These are phyloP conservation scores for Pangasius macronema DNA, from an alignment of 2,797 vertebrate genomes.

Conservation along the genomic window DNA sequence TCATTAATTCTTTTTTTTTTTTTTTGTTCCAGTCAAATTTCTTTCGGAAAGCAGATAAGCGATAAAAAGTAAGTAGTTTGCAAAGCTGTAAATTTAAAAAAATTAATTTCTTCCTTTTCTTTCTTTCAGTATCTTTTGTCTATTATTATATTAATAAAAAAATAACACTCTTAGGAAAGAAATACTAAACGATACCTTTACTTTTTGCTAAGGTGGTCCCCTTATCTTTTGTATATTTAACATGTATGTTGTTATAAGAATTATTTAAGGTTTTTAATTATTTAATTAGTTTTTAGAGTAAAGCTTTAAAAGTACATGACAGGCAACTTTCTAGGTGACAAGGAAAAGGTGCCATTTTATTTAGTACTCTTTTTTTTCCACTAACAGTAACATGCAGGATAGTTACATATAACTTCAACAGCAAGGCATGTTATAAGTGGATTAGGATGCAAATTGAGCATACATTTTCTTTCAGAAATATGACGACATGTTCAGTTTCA, in stretches of 20 bases:
- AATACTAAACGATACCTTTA: too few species aligned
- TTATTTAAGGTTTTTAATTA: background rate
- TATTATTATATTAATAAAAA: too few species aligned
- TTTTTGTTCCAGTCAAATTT: constrained; percentile 59
- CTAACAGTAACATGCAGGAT: background rate
- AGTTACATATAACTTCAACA: background rate
- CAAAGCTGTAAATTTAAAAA: too few species aligned
- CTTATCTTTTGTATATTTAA: background rate
- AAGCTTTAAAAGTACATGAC: background rate
- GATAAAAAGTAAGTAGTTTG: constrained; percentile 57
- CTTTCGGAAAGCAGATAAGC: constrained; percentile 67
- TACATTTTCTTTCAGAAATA: background rate
- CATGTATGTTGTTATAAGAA: background rate
- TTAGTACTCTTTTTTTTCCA: background rate
- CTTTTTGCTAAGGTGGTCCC: background rate
- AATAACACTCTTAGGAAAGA: background rate
- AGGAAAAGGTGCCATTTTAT: background rate
- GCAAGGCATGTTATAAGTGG: background rate
- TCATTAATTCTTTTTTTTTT: constrained; percentile 6
- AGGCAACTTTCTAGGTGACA: background rate
- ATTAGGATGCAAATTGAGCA: background rate
- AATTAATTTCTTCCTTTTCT: too few species aligned
- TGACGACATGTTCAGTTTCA: background rate
- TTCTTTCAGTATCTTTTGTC: too few species aligned
- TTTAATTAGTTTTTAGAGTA: background rate